Conservation (phyloP, 2,797 vertebrate species). For the Sorex maritimensis region DNA sequence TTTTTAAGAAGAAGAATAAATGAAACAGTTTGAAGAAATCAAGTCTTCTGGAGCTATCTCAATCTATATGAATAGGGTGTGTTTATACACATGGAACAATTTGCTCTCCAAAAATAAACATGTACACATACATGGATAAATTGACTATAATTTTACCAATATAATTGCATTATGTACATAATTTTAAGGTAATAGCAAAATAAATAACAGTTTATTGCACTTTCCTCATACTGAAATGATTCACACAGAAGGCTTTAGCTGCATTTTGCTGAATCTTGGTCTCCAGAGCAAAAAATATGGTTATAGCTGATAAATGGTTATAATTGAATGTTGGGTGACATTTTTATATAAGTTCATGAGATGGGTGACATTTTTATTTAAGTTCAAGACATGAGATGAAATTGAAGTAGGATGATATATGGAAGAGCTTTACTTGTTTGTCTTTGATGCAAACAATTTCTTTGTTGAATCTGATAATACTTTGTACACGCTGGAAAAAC, state of each 20-base stretch:
- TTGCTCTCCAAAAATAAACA: neutral
- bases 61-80: neutral
- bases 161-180: neutral
- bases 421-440: neutral
- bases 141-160: constrained; percentile 25
- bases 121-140: neutral
- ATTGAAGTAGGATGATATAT: neutral
- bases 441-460: neutral
- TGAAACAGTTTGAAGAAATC: neutral
- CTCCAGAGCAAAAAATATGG: neutral
- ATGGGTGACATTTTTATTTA: constrained; percentile 8
- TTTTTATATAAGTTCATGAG: neutral
- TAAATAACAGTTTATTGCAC: neutral
- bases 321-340: neutral
- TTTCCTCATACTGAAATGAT: neutral
- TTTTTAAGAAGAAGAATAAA: neutral
- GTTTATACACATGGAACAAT: neutral
- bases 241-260: neutral
- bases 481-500: neutral
- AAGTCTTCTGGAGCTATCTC: neutral
- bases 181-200: constrained; percentile 17
- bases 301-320: neutral
- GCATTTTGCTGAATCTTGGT: neutral
- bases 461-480: neutral
- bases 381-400: neutral